Percentiles rank a stretch among this genome's conserved stretches.
Evolutionary conservation across 1,140 invertebrate genomes (phyloP).

Genomic region (Conus betulinus): DNA sequence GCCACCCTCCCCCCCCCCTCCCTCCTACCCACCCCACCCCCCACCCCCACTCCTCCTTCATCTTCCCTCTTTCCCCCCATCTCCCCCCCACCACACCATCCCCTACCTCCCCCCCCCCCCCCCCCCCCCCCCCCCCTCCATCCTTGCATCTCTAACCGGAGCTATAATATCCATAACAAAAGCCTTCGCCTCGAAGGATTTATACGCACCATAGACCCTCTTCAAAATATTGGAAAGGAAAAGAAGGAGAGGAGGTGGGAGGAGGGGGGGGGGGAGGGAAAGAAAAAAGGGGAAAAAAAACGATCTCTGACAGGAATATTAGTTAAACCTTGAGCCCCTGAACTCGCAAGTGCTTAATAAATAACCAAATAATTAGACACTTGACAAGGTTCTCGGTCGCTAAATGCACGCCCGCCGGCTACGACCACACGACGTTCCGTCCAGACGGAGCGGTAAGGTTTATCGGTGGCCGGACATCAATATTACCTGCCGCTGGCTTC

Average conservation of each 20-base stretch:
- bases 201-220: neutral
- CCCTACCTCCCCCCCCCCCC: neutral
- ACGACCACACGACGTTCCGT: too few species aligned
- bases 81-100: neutral
- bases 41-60: neutral
- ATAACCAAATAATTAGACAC: conserved; percentile 35
- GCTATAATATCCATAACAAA: conserved; percentile 29
- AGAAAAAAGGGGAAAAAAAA: neutral
- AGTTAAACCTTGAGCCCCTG: conserved; percentile 17
- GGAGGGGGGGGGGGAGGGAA: neutral
- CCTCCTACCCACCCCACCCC: neutral
- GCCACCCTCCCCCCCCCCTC: neutral
- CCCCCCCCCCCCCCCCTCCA: neutral
- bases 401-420: neutral
- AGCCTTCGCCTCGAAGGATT: neutral
- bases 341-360: conserved; percentile 22
- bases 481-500: neutral
- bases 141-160: neutral
- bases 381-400: conserved; percentile 19
- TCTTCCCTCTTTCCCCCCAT: neutral
- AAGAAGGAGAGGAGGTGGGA: neutral
- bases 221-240: neutral
- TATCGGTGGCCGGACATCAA: conserved; percentile 17
- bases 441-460: neutral
- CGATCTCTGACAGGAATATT: conserved; percentile 7